Conservation (phyloP, 2,113 vertebrate genomes). For the Hemibagrus wyckioides region DNA sequence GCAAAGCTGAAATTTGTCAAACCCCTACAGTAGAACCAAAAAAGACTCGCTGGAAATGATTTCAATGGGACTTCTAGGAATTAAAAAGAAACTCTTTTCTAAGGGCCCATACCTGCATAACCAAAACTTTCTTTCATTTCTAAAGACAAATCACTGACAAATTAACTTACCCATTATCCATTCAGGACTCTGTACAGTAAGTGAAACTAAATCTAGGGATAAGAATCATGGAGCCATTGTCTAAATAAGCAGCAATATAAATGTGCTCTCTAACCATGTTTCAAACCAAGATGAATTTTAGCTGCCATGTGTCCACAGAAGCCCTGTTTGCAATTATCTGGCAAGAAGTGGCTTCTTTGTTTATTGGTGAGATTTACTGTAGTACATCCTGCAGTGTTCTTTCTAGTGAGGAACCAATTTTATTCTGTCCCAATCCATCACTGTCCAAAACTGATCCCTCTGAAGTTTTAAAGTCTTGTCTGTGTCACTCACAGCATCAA, state of each 20-base stretch:
- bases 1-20: conserved; percentile 39
- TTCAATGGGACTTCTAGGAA: conserved; percentile 18
- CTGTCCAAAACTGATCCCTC: conserved; percentile 12
- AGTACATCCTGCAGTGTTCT: conserved; percentile 30
- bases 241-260: conserved; percentile 27
- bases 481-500: conserved; percentile 11
- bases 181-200: neutral
- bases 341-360: conserved; percentile 30
- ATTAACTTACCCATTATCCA: conserved; percentile 14
- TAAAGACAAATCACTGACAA: neutral
- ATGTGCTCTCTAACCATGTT: neutral
- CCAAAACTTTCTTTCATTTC: neutral
- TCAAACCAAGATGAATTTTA: conserved; percentile 12
- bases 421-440: conserved; percentile 5
- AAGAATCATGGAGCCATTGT: conserved; percentile 12
- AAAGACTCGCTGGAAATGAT: neutral
- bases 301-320: conserved; percentile 34
- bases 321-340: conserved; percentile 51
- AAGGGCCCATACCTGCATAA: conserved; percentile 7
- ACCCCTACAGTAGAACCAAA: conserved; percentile 14
- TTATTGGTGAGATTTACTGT: conserved; percentile 45
- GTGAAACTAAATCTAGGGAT: conserved; percentile 6
- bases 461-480: neutral
- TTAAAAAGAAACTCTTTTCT: conserved; percentile 1
- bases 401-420: conserved; percentile 35